Percentiles rank a stretch among this genome's conserved stretches.
Conservation (phyloP, 37 sponge, comb jelly and placozoan genomes). For the Axinella damicornis region DNA sequence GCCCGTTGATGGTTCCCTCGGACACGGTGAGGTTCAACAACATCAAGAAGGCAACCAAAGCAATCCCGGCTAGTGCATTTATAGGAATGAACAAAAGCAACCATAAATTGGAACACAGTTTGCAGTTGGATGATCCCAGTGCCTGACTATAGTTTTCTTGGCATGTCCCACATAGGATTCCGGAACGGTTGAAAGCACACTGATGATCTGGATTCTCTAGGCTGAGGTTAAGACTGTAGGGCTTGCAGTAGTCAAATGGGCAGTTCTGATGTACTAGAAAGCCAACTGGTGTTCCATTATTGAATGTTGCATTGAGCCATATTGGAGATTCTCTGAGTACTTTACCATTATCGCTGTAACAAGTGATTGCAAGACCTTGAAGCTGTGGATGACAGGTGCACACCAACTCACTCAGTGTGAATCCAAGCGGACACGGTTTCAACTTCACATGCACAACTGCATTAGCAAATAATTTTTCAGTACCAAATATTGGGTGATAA, state of each 20-base stretch:
- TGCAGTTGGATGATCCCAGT: background rate
- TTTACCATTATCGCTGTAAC: background rate
- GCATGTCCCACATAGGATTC: slow-evolving; percentile 17
- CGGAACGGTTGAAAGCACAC: slow-evolving; percentile 8
- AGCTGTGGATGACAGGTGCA: background rate
- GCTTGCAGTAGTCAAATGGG: slow-evolving; percentile 13
- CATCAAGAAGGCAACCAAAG: background rate
- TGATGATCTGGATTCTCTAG: background rate
- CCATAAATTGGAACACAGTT: background rate
- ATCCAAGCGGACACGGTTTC: background rate
- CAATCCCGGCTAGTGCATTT: too few species aligned
- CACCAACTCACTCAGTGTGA: background rate
- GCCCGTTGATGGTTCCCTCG: slow-evolving; percentile 42
- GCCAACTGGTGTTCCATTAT: background rate
- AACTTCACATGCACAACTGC: background rate
- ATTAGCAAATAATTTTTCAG: background rate
- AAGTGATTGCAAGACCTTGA: background rate
- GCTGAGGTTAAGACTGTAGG: background rate
- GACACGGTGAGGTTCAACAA: slow-evolving; percentile 38
- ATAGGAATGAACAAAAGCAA: background rate
- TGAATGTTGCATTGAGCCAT: background rate
- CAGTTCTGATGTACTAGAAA: background rate
- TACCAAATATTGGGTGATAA: too few species aligned
- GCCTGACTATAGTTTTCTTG: background rate
- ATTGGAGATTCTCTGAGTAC: background rate